Evolutionary conservation across 2,113 vertebrate species (phyloP), one percentile per base, ranked within the genome.

Genomic region (Micronycteris hirsuta): DNA sequence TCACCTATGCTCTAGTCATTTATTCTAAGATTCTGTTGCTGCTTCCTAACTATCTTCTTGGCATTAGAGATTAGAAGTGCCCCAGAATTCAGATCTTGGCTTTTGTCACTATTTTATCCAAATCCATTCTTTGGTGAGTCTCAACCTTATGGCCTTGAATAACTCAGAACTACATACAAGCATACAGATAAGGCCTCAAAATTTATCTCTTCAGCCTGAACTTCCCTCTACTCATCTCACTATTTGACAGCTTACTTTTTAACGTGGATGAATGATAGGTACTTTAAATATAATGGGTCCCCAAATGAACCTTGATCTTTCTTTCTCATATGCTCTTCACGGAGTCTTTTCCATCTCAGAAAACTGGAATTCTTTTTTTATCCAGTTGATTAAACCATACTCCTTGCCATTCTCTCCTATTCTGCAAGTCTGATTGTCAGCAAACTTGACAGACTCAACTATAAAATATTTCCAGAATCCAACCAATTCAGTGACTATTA

Each of bases 391-490:
- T 49, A 36, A 3, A 1, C 20, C 71, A 67, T 74, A 91, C n/a
- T 43, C 45, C 49, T 65, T 80, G 20, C 47, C 43, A 77, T 49
- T 86, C 33, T 82, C 15, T 77, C 5, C 12, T 22, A 63, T 70
- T 45, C 4, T 65, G 49, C 3, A 85, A 7, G n/a, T 71, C 19
- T 86, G 19, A 90, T 68, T 67, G 8, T 67, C 38, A 91, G 58
- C 31, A 65, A 95, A 61, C 7, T 11, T 47, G 7, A 86, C 2
- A 68, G 17, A 54, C 5, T 95, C 33, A 47, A 22, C 20, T 77
- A 88, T 67, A 88, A 88, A 88, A 26, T 76, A 58, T 81, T 96
- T 94, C 56, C 36, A 92, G 78, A 70, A 45, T 47, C 38, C 13
- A 33, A 54, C 7, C 41, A 63, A 76, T 41, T 85, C 20, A 78